Evolutionary conservation across 2,113 vertebrate species (phyloP), one percentile per base, ranked within the genome.

Genomic region (Urocitellus parryii): DNA sequence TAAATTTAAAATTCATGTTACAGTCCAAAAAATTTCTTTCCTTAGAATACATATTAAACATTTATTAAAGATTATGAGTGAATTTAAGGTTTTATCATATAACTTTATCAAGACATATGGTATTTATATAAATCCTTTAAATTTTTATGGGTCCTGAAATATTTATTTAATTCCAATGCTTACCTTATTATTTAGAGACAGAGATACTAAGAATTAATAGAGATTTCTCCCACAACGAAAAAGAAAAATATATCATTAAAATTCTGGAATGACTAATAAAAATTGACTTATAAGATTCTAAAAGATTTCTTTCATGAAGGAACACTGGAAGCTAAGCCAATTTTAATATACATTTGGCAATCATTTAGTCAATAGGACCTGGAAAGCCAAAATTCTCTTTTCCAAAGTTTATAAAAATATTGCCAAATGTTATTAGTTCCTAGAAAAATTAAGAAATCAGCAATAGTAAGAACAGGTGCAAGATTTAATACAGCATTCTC

Each of bases 1-100:
- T 73, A 95, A 96, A 81, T 81, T 80, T 80, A 88, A 95, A 94
- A 90, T 96, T 90, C 42, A 90, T 63, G 42, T 78, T 89, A 24
- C 0, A 45, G 4, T 93, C 27, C 56, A 88, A 93, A 92, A 88
- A 51, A 10, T 76, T 93, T 51, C 4, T 84, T 87, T 91, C 17
- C 67, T 86, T 83, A 42, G 11, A 89, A 90, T 65, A 67, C 1
- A 74, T 48, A 91, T 61, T 76, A 92, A 93, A 34, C 65, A 96
- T 81, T 85, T 94, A 61, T 45, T 92, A 7, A 92, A 92, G 34
- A 67, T 37, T 37, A n/a, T 67, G 53, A 74, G 68, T 74, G 88
- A 90, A 88, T 88, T 58, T 95, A 95, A 88, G n/a, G 82, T 65
- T 76, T 39, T 85, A 0, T 77, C 77, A 53, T 53, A 81, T 84